A percentile compares a stretch with the other conserved stretches of the same genome.
Conservation (phyloP, 1,140 invertebrate genomes). For the Tetranychus urticae region DNA sequence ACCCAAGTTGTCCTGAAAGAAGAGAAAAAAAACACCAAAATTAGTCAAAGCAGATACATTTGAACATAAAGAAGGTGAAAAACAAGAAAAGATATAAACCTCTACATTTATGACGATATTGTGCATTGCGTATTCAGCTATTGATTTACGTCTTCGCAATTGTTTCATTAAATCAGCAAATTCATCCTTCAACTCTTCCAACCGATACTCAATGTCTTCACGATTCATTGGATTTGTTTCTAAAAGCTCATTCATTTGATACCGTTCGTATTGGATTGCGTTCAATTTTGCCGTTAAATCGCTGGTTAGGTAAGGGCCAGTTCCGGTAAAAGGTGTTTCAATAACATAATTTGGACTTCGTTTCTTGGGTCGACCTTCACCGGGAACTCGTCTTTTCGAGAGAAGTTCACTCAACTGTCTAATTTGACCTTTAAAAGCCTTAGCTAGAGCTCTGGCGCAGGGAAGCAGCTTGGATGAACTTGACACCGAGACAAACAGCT, state of each 20-base stretch:
- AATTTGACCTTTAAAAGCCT: conserved; percentile 19
- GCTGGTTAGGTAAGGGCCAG: neutral
- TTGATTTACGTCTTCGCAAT: conserved; percentile 9
- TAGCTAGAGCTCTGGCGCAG: neutral
- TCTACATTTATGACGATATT: conserved; percentile 10
- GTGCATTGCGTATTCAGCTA: conserved; percentile 3
- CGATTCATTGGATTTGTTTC: neutral
- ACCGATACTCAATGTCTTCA: conserved; percentile 1
- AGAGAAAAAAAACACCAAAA: neutral
- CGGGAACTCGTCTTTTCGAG: conserved; percentile 25
- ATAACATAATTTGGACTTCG: neutral
- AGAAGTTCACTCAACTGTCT: conserved; percentile 24
- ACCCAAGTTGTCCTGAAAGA: neutral
- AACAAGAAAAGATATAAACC: neutral
- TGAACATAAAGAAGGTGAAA: neutral
- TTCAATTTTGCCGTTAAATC: conserved; percentile 4
- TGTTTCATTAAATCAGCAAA: conserved; percentile 7
- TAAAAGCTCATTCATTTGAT: conserved; percentile 6
- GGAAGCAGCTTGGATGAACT: conserved; percentile 2
- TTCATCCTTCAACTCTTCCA: conserved; percentile 10
- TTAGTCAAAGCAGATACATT: too few species aligned
- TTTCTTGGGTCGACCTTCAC: conserved; percentile 20
- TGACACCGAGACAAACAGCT: neutral
- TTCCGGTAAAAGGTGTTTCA: neutral
- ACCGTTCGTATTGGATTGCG: conserved; percentile 4